phyloP scores from a whole-genome alignment of 2,888 invertebrate genomes.

The Drosophila algonquin region DNA sequence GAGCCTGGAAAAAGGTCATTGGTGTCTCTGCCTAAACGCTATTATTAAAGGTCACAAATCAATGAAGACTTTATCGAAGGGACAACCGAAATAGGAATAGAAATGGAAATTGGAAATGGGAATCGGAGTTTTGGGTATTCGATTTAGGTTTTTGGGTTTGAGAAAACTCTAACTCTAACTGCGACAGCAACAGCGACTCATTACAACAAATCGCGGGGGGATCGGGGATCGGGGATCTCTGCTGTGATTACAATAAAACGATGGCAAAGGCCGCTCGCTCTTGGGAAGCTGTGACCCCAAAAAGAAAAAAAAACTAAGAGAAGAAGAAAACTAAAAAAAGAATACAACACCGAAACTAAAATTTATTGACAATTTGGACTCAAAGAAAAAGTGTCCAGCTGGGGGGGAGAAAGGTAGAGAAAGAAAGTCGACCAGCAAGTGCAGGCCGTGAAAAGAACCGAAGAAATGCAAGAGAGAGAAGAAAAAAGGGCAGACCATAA shows the following conservation, averaged over 20 bases:
- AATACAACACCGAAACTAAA: slow-evolving; percentile 63
- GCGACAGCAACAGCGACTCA: slow-evolving; percentile 53
- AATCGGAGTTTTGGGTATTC: slow-evolving; percentile 1
- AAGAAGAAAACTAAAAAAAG: slow-evolving; percentile 8
- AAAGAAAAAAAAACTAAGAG: neutral
- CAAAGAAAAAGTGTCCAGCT: slow-evolving; percentile 72
- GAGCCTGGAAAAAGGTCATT: slow-evolving; percentile 66
- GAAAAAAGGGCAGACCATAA: slow-evolving; percentile 59
- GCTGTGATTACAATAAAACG: slow-evolving; percentile 67
- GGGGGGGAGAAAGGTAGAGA: slow-evolving; percentile 50
- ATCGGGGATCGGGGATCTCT: slow-evolving; percentile 14
- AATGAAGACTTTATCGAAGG: slow-evolving; percentile 79
- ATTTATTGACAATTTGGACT: slow-evolving; percentile 71
- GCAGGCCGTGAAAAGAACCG: slow-evolving; percentile 30
- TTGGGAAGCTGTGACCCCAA: slow-evolving; percentile 45
- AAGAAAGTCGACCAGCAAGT: slow-evolving; percentile 61
- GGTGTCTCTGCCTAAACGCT: slow-evolving; percentile 74
- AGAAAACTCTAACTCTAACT: slow-evolving; percentile 18
- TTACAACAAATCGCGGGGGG: slow-evolving; percentile 64
- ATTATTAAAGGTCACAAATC: slow-evolving; percentile 81
- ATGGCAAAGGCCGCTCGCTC: slow-evolving; percentile 45
- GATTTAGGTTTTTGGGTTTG: neutral
- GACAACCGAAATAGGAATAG: slow-evolving; percentile 38
- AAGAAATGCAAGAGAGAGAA: slow-evolving; percentile 38
- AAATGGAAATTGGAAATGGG: slow-evolving; percentile 12